Evolutionary conservation across 2,888 invertebrate genomes (phyloP).

Genomic region (Clistopyga incitator): DNA sequence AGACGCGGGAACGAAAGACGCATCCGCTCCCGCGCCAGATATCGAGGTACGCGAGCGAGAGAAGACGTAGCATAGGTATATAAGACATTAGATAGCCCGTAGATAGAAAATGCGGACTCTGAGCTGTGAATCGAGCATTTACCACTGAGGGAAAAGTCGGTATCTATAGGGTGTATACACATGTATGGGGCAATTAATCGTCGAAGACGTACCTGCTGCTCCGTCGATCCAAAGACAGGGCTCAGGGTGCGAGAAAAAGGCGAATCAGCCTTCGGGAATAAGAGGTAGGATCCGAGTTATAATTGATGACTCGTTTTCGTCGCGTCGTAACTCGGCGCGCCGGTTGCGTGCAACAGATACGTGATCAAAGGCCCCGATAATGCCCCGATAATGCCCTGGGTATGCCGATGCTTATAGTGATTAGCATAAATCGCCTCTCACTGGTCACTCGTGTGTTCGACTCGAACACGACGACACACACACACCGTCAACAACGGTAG

Average conservation of each 20-base stretch:
- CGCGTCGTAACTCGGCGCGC: background rate
- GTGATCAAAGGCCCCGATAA: too few species aligned
- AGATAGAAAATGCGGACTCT: background rate
- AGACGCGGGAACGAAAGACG: background rate
- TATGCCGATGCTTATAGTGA: background rate
- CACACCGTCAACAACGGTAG: conserved; percentile 1
- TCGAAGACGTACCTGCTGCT: conserved; percentile 26
- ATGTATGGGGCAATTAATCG: background rate
- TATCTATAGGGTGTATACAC: background rate
- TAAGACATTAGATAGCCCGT: background rate
- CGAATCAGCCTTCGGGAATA: conserved; percentile 18
- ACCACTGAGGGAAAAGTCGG: background rate
- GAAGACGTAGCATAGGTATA: background rate
- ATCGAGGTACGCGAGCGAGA: background rate
- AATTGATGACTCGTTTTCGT: conserved; percentile 1
- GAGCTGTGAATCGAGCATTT: background rate
- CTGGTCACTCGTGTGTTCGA: conserved; percentile 2
- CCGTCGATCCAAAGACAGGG: conserved; percentile 33
- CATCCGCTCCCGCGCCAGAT: background rate
- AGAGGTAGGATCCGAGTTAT: background rate
- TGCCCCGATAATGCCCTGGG: background rate
- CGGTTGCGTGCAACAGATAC: conserved; percentile 18
- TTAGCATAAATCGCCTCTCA: conserved; percentile 9
- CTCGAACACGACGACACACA: background rate
- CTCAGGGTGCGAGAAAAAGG: conserved; percentile 40